Evolutionary conservation across 2,888 invertebrate species (phyloP), one percentile per base, ranked within the genome.

Genomic region (Cephus runcator): DNA sequence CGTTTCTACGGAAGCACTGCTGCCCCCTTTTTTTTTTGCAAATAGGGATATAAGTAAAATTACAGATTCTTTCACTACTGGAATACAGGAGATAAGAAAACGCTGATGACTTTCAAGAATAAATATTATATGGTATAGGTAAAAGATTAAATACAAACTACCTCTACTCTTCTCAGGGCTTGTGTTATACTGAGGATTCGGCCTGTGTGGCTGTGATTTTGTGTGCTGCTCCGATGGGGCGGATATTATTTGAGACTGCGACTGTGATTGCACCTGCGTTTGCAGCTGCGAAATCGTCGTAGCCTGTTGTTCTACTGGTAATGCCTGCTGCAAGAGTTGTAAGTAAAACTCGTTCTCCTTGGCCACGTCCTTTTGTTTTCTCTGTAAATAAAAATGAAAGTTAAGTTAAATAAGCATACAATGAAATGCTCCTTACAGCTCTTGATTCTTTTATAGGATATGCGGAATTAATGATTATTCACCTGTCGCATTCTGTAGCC

Each of bases 341-440:
- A 97, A 95, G 92, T 98, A 98, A 93, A 98, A 98, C 92, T 98
- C 97, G 93, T 98, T 98, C 92, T 98, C 97, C 92, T 96, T 97
- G 83, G 98, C 96, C 86, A 99, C 98, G 91, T 97, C 97, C 88
- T 96, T 95, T 93, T 98, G 98, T 90, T 96, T 96, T 84, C 98
- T 94, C 94, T 97, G 94, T n/a, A 77, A 56, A 80, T 90, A 90
- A 81, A 83, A 79, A 83, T 77, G 75, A 77, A 75, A 76, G 71
- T 75, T 68, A 69, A 69, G 36, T 23, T 9, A 73, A 69, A 78
- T 36, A 77, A 75, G 4, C 12, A 40, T 33, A 23, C 31, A 23
- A 40, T 36, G 4, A 9, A 74, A 56, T 56, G 23, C 56, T 56
- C 56, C 23, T 56, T 56, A 56, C 2, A 9, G 3, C 23, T 23